Conservation (phyloP, 1,140 invertebrate genomes). For the Heliconius melpomene region DNA sequence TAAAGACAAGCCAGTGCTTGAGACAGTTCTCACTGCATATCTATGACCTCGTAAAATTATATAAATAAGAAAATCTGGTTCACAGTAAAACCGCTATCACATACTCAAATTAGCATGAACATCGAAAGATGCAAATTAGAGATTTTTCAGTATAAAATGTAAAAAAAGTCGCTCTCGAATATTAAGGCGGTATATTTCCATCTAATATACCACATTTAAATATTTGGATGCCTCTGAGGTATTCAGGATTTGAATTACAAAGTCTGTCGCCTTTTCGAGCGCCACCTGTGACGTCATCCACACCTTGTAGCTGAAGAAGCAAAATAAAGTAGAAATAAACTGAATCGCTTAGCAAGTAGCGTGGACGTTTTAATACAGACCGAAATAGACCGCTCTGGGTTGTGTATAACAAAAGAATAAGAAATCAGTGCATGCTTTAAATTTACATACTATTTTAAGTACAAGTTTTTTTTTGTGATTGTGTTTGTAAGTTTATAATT, state of each 20-base stretch:
- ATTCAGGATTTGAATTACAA: conserved; percentile 50
- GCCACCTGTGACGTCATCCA: conserved; percentile 36
- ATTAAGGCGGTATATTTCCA: conserved; percentile 43
- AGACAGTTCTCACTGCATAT: too few relatives aligned
- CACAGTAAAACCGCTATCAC: conserved; percentile 4
- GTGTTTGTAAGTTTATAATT: not conserved
- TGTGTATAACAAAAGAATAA: not conserved
- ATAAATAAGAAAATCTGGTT: not conserved
- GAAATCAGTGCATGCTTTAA: not conserved
- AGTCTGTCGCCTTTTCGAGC: conserved; percentile 44
- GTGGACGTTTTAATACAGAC: conserved; percentile 17
- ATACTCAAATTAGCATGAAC: conserved; percentile 31
- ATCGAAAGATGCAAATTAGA: conserved; percentile 22
- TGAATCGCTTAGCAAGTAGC: conserved; percentile 9
- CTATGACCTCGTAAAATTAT: not conserved
- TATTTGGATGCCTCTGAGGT: conserved; percentile 42
- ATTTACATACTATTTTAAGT: not conserved
- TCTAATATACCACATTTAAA: conserved; percentile 48
- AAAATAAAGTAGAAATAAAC: conserved; percentile 20
- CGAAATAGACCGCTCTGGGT: not conserved
- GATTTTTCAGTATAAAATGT: conserved; percentile 19
- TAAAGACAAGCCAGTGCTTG: too few relatives aligned
- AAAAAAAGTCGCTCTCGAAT: conserved; percentile 34
- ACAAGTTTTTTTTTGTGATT: not conserved
- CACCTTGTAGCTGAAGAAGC: conserved; percentile 16